Conservation (phyloP, 2,113 vertebrate genomes). For the Oncorhynchus keta region DNA sequence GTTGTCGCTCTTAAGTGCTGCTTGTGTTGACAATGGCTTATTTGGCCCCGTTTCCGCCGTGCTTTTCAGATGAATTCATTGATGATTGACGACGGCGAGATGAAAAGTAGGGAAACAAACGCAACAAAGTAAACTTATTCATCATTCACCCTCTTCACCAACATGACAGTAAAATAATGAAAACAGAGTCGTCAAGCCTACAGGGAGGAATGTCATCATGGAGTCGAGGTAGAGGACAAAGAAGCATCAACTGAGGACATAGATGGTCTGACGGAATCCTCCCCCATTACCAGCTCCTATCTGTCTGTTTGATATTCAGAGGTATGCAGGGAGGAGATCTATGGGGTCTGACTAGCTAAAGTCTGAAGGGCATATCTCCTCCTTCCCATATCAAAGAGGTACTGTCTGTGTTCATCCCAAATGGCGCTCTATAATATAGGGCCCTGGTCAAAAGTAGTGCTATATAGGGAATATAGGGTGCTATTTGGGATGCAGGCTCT, state of each 20-base stretch:
- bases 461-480: too few species aligned
- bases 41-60: neutral
- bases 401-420: too few species aligned
- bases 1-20: neutral
- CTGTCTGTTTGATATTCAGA: neutral
- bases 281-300: neutral
- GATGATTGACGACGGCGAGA: neutral
- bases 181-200: neutral
- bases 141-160: neutral
- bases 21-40: neutral
- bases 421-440: too few species aligned
- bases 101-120: neutral
- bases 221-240: neutral
- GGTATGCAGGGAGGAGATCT: too few species aligned
- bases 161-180: constrained; percentile 1
- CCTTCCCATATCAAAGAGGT: too few species aligned
- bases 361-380: too few species aligned
- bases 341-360: too few species aligned
- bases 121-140: neutral
- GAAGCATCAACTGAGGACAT: neutral
- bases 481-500: too few species aligned
- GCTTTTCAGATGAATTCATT: neutral
- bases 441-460: too few species aligned
- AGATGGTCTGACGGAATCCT: neutral
- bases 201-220: neutral